phyloP scores from a whole-genome alignment of 2,797 vertebrate genomes.

The Cuniculus paca region DNA sequence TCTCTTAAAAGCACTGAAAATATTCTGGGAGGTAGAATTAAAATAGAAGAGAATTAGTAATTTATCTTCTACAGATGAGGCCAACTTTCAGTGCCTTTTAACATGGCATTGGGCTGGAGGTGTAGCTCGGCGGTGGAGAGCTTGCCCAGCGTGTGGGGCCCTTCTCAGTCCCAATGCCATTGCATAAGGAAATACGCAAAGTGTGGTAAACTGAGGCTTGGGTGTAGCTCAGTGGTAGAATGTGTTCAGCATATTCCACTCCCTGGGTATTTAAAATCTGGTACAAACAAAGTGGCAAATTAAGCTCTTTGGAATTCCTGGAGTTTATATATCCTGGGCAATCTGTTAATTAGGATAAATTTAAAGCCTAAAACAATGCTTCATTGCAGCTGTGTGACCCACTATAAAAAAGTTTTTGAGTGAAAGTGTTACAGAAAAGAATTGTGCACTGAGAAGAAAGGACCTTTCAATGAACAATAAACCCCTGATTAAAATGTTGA shows the following conservation, averaged over 20 bases:
- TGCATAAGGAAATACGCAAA: not conserved
- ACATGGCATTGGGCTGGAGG: not conserved
- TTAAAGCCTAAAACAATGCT: constrained; percentile 41
- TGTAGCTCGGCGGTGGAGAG: not conserved
- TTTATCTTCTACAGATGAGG: constrained; percentile 47
- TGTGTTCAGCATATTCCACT: not conserved
- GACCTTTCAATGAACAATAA: not conserved
- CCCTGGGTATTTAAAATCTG: not conserved
- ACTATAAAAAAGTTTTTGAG: not conserved
- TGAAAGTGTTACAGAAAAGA: constrained; percentile 32
- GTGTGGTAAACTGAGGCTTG: not conserved
- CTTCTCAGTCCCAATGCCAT: not conserved
- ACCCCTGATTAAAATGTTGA: not conserved
- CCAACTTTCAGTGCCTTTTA: not conserved
- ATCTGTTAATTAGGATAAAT: constrained; percentile 57
- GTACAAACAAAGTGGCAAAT: not conserved
- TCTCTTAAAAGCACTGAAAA: constrained; percentile 38
- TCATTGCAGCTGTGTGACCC: not conserved
- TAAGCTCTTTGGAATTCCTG: constrained; percentile 44
- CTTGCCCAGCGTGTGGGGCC: not conserved
- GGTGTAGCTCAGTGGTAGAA: not conserved
- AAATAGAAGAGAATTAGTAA: constrained; percentile 26
- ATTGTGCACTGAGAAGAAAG: not conserved
- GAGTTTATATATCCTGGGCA: constrained; percentile 52
- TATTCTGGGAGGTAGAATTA: constrained; percentile 52